Percentiles rank a stretch among this genome's conserved stretches.
phyloP scores from a whole-genome alignment of 2,797 vertebrate species.

The Microchirus variegatus region DNA sequence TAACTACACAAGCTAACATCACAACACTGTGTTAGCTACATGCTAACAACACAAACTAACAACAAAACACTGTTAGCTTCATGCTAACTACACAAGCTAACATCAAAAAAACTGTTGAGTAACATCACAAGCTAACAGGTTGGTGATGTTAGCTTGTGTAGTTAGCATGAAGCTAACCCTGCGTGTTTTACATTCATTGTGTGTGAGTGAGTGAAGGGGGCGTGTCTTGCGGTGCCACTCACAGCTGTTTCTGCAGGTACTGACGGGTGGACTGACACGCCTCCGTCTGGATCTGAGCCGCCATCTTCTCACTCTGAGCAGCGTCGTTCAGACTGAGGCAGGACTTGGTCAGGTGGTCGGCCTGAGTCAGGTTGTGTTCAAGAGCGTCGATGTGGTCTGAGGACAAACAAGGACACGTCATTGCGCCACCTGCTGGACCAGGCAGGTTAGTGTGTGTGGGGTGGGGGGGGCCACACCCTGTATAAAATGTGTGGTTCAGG shows the following conservation, averaged over 20 bases:
- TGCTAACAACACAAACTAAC: no score
- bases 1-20: no score
- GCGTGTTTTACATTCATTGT: no score
- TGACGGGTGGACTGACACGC: slow-evolving; percentile 59
- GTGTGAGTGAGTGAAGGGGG: background rate
- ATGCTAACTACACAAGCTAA: no score
- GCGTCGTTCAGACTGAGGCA: slow-evolving; percentile 57
- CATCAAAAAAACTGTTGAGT: no score
- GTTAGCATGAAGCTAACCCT: no score
- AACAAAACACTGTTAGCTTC: no score
- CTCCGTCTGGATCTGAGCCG: slow-evolving; percentile 64
- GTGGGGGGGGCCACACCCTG: background rate
- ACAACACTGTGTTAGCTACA: no score
- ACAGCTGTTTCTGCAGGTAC: slow-evolving; percentile 76
- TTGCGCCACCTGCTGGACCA: no score
- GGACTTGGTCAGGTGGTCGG: slow-evolving; percentile 25
- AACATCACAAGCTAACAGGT: no score
- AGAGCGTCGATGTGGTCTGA: slow-evolving; percentile 67
- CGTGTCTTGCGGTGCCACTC: slow-evolving; percentile 34
- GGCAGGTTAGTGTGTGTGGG: no score
- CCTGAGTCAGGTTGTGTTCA: slow-evolving; percentile 74
- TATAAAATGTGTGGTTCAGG: background rate
- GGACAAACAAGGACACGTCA: background rate
- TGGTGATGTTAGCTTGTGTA: no score
- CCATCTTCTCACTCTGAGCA: slow-evolving; percentile 54